A percentile compares a stretch with the other conserved stretches of the same genome.
Conservation (phyloP, 2,113 vertebrate genomes). For the Pithys albifrons region DNA sequence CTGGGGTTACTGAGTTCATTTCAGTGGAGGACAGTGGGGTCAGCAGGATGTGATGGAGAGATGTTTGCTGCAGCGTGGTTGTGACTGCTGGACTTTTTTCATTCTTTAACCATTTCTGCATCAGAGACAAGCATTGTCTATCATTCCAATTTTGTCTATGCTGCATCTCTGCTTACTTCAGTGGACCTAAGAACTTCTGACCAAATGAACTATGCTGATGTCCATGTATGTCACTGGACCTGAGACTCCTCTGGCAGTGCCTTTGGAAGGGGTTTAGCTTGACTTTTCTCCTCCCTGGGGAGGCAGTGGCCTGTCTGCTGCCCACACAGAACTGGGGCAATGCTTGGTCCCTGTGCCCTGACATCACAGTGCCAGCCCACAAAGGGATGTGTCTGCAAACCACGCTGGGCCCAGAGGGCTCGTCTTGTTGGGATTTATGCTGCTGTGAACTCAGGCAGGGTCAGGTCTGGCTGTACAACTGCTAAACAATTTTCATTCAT, state of each 20-base stretch:
- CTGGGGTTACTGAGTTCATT: not conserved
- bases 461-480: not conserved
- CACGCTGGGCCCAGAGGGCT: fast-evolving
- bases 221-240: fast-evolving
- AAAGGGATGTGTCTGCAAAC: fast-evolving
- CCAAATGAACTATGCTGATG: not conserved
- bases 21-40: not conserved
- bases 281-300: not conserved
- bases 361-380: not conserved
- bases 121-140: not conserved
- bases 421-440: not conserved
- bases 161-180: not conserved
- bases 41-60: not conserved
- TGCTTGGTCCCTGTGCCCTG: fast-evolving
- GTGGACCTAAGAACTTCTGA: not conserved
- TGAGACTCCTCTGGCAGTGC: not conserved
- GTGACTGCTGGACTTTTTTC: not conserved
- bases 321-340: fast-evolving
- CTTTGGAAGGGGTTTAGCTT: not conserved
- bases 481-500: not conserved
- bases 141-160: not conserved
- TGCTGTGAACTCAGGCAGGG: not conserved
- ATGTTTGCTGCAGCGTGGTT: not conserved
- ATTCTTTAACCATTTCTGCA: not conserved
- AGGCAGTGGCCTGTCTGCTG: not conserved